Evolutionary conservation across 2,797 vertebrate species (phyloP), one percentile per base, ranked within the genome.

Genomic region (Clarias pachynema): DNA sequence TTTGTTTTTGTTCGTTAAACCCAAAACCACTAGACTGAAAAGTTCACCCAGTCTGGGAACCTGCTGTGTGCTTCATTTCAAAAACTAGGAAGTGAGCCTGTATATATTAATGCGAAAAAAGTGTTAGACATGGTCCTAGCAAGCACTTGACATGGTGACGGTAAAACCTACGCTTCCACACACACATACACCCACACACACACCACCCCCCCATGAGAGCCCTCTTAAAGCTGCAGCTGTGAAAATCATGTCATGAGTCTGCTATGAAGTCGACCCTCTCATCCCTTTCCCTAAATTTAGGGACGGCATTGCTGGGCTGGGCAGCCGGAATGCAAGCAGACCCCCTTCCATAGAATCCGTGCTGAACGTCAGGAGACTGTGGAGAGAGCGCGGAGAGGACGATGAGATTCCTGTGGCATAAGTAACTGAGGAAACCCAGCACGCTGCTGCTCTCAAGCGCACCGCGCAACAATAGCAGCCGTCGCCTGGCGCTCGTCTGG

Each of bases 201-300:
- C 40, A 40, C 31, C 31, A 31, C 31, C 6, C 29, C 31, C 44
- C 80, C 4, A 6, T 34, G 29, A 40, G 31, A 74, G 56, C 14
- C n/a, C 31, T 86, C 34, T 85, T 80, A 70, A 86, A 22, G 34
- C 79, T 65, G 78, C 66, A 85, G 83, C 81, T 85, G 72, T 81
- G 73, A 80, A 68, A 74, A 16, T 49, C 74, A 78, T 83, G 84
- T 85, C 77, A 83, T 81, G 87, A 87, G 65, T 85, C 84, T 88
- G 80, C 81, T 53, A 40, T 77, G 75, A 88, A 86, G 70, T 37
- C 49, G 40, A 60, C 63, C 74, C 79, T 68, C 70, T 87, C 57
- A 56, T 53, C 84, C 77, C 69, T 40, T 62, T 59, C 69, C 72
- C 85, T 86, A 87, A 90, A 89, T 89, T 88, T 88, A 89, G 82